A percentile compares a stretch with the other conserved stretches of the same genome.
These are phyloP conservation scores for Philereme vetulata DNA, from an alignment of 2,888 invertebrate species.

Conservation along the genomic window DNA sequence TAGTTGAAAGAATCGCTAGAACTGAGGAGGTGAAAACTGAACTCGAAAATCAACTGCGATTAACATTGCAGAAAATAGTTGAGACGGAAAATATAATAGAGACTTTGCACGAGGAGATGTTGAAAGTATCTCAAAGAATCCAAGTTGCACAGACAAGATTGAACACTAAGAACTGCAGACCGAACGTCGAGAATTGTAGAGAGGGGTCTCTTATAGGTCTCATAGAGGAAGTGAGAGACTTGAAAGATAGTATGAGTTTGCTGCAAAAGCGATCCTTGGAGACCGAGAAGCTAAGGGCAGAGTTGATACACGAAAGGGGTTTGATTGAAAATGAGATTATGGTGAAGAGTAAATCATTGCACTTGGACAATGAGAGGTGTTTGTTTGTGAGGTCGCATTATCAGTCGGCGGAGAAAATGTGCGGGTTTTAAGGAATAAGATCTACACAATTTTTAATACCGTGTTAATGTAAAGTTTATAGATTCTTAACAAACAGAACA, in stretches of 20 bases:
- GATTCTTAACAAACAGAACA: too few relatives aligned
- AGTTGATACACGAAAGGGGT: conserved; percentile 71
- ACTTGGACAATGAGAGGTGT: conserved; percentile 71
- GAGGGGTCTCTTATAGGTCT: conserved; percentile 71
- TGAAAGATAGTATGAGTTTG: conserved; percentile 72
- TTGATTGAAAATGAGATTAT: conserved; percentile 73
- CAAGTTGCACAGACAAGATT: conserved; percentile 76
- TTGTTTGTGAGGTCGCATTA: conserved; percentile 71
- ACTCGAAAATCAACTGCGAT: conserved; percentile 87
- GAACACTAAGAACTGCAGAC: conserved; percentile 69
- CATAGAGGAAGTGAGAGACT: conserved; percentile 72
- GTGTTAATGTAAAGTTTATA: too few relatives aligned
- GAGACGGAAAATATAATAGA: conserved; percentile 74
- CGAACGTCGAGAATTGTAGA: conserved; percentile 74
- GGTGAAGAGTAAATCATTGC: conserved; percentile 73
- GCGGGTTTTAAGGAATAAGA: conserved; percentile 58
- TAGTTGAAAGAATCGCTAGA: conserved; percentile 88
- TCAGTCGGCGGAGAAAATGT: conserved; percentile 75
- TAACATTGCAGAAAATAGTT: conserved; percentile 70
- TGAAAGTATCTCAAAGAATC: conserved; percentile 70
- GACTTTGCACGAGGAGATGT: conserved; percentile 69
- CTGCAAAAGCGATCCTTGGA: conserved; percentile 66
- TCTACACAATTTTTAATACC: background rate
- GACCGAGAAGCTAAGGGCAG: conserved; percentile 68
- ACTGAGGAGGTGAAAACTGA: conserved; percentile 89